Percentiles rank a stretch among this genome's conserved stretches.
phyloP scores from a whole-genome alignment of 2,113 vertebrate species.

The Panurus biarmicus region DNA sequence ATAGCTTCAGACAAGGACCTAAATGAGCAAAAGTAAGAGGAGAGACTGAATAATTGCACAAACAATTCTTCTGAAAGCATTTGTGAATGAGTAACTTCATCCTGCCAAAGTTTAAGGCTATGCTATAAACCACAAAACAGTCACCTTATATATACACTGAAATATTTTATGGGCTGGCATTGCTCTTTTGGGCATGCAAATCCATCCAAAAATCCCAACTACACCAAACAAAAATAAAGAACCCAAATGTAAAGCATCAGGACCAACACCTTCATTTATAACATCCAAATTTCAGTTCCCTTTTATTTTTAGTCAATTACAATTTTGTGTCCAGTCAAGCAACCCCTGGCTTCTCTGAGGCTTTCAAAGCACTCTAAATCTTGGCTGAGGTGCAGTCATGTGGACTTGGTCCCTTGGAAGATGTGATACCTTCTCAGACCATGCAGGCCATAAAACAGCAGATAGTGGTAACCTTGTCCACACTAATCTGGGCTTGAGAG shows the following conservation, averaged over 20 bases:
- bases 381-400: background rate
- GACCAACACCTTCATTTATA: background rate
- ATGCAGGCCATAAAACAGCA: background rate
- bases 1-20: slow-evolving; percentile 98
- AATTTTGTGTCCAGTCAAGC: background rate
- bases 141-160: background rate
- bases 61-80: background rate
- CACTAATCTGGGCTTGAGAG: background rate
- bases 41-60: background rate
- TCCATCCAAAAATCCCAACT: background rate
- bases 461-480: background rate
- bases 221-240: background rate
- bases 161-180: background rate
- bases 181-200: background rate
- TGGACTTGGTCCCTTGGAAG: background rate
- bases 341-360: background rate
- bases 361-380: background rate
- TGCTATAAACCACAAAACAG: background rate
- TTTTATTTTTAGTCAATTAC: background rate
- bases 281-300: background rate
- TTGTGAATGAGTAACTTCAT: background rate
- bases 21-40: slow-evolving; percentile 26
- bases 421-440: background rate
- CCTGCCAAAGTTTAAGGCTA: background rate
- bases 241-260: background rate